A percentile compares a stretch with the other conserved stretches of the same genome.
Conservation (phyloP, 2,797 vertebrate genomes). For the Austrolebias charrua region DNA sequence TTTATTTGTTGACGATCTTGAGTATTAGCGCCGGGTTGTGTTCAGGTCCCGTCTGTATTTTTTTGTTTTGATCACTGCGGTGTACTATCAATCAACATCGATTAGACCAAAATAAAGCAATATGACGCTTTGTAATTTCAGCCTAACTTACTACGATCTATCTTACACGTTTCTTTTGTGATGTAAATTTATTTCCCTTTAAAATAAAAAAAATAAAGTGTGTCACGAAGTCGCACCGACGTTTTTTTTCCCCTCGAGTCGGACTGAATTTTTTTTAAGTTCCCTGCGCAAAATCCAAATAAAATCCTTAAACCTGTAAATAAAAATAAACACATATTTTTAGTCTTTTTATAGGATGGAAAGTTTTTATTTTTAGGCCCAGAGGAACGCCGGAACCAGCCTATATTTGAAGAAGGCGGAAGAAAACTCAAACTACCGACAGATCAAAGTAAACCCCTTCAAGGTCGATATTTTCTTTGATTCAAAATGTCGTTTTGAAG, state of each 20-base stretch:
- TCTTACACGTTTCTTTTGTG: constrained; percentile 57
- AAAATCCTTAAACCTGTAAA: not conserved
- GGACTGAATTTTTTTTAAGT: not conserved
- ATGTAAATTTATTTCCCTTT: constrained; percentile 47
- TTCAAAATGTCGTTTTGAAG: too few species aligned
- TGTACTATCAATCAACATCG: constrained; percentile 57
- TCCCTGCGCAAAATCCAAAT: too few species aligned
- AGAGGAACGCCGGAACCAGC: too few species aligned
- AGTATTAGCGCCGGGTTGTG: constrained; percentile 19
- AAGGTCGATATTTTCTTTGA: too few species aligned
- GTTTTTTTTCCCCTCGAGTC: not conserved
- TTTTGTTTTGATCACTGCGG: constrained; percentile 42
- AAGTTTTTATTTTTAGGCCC: too few species aligned
- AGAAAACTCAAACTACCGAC: too few species aligned
- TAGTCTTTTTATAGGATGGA: too few species aligned
- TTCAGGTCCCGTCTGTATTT: constrained; percentile 12
- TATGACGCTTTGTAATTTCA: constrained; percentile 43
- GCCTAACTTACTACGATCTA: constrained; percentile 50
- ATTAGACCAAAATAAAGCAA: constrained; percentile 62
- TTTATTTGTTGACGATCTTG: constrained; percentile 59
- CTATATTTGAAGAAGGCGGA: too few species aligned
- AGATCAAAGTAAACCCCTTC: too few species aligned
- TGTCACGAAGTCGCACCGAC: constrained; percentile 42
- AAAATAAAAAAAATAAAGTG: constrained; percentile 76
- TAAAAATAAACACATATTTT: too few species aligned